phyloP scores from a whole-genome alignment of 2,888 invertebrate species.

The Megastigmus dorsalis region DNA sequence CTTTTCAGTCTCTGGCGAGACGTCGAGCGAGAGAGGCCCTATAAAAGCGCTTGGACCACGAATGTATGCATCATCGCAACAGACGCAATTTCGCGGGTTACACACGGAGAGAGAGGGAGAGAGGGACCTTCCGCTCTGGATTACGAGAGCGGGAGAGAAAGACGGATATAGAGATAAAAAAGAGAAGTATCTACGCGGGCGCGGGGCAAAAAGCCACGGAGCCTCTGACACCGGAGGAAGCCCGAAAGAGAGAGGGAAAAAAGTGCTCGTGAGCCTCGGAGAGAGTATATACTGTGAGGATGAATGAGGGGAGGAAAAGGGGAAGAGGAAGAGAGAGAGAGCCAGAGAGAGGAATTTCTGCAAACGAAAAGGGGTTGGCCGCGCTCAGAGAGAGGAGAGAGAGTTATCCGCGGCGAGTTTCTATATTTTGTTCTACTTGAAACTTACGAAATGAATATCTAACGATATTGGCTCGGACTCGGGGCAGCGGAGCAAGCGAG shows the following conservation, averaged over 20 bases:
- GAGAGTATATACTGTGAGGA: conserved; percentile 16
- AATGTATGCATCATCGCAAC: conserved; percentile 56
- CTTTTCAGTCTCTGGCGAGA: conserved; percentile 9
- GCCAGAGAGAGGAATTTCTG: conserved; percentile 33
- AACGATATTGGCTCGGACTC: conserved; percentile 71
- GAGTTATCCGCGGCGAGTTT: conserved; percentile 64
- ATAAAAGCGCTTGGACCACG: conserved; percentile 54
- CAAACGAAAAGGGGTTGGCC: conserved; percentile 48
- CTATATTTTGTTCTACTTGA: conserved; percentile 73
- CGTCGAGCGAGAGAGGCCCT: conserved; percentile 54
- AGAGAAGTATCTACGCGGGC: conserved; percentile 21
- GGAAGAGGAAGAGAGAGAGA: conserved; percentile 38
- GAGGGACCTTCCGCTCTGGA: conserved; percentile 34
- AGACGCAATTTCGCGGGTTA: conserved; percentile 67
- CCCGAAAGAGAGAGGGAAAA: conserved; percentile 50
- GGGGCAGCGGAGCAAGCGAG: conserved; percentile 54
- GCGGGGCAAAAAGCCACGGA: conserved; percentile 40
- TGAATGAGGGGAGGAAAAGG: not conserved
- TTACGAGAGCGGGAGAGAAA: conserved; percentile 31
- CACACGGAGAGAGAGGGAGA: conserved; percentile 51
- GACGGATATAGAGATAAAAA: conserved; percentile 29
- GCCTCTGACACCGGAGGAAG: conserved; percentile 45
- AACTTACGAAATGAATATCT: conserved; percentile 74
- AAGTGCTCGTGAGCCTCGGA: conserved; percentile 24
- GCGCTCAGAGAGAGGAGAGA: conserved; percentile 15